Percentiles rank a stretch among this genome's conserved stretches.
Evolutionary conservation across 1,140 invertebrate genomes (phyloP).

Genomic region (Chironomus striatipennis): DNA sequence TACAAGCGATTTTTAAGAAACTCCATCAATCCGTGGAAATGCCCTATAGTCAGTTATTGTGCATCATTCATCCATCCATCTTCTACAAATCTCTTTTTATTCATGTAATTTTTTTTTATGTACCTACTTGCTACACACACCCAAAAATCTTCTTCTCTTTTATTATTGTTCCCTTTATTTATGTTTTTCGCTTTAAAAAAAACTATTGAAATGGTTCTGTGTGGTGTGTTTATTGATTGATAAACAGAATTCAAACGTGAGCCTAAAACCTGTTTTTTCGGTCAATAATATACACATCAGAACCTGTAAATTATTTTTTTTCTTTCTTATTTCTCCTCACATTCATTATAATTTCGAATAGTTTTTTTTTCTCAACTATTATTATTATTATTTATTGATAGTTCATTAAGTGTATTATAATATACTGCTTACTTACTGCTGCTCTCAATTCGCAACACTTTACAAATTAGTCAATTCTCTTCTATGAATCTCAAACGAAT

Average conservation of each 20-base stretch:
- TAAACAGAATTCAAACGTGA: background rate
- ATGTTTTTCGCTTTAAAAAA: background rate
- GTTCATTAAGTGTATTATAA: background rate
- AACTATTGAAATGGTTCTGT: background rate
- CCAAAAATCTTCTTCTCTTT: background rate
- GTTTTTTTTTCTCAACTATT: background rate
- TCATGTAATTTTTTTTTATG: background rate
- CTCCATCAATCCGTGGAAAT: too few relatives aligned
- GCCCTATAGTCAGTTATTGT: background rate
- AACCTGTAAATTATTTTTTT: background rate
- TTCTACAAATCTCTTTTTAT: background rate
- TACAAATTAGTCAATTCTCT: background rate
- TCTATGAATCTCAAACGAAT: too few relatives aligned
- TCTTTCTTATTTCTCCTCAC: background rate
- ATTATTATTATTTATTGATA: background rate
- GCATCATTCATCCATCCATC: background rate
- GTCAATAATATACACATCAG: background rate
- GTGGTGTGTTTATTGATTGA: background rate
- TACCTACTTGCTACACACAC: conserved; percentile 1
- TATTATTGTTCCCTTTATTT: conserved; percentile 9
- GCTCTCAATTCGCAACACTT: background rate
- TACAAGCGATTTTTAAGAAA: too few relatives aligned
- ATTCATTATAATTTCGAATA: background rate
- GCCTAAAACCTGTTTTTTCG: conserved; percentile 2
- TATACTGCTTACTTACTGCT: background rate